These are phyloP conservation scores for Anguilla pacifica DNA, from an alignment of 2,797 vertebrate species.

Conservation along the genomic window DNA sequence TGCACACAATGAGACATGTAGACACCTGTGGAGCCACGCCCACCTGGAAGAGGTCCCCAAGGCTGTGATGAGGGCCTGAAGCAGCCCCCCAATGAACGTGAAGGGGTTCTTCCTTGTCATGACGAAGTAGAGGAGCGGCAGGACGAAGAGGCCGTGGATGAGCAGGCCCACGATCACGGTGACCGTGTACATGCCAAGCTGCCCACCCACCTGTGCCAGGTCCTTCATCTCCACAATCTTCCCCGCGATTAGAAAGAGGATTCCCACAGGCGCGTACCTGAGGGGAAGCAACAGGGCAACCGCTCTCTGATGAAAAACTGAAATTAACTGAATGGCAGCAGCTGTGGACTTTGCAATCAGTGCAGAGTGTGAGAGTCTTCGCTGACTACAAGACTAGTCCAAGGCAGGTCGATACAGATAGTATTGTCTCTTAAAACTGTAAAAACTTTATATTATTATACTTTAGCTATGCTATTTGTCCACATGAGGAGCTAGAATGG, in stretches of 20 bases:
- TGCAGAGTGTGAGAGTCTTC: background rate
- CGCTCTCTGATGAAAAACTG: background rate
- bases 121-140: constrained; percentile 90
- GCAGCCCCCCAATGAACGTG: constrained; percentile 85
- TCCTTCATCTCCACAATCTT: constrained; percentile 97
- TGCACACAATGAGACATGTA: background rate
- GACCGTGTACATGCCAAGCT: constrained; percentile 93
- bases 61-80: constrained; percentile 94
- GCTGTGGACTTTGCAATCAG: background rate
- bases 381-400: background rate
- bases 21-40: background rate
- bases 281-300: background rate
- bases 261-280: constrained; percentile 94
- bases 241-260: constrained; percentile 91
- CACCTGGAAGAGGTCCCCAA: constrained; percentile 96
- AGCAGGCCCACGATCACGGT: constrained; percentile 89
- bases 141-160: constrained; percentile 85
- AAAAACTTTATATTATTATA: background rate
- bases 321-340: background rate
- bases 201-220: constrained; percentile 85
- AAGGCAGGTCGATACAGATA: background rate
- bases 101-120: constrained; percentile 90
- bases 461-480: background rate
- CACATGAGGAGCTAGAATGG: background rate
- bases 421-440: background rate